These are phyloP conservation scores for Chionis minor DNA, from an alignment of 2,113 vertebrate genomes.

Conservation along the genomic window DNA sequence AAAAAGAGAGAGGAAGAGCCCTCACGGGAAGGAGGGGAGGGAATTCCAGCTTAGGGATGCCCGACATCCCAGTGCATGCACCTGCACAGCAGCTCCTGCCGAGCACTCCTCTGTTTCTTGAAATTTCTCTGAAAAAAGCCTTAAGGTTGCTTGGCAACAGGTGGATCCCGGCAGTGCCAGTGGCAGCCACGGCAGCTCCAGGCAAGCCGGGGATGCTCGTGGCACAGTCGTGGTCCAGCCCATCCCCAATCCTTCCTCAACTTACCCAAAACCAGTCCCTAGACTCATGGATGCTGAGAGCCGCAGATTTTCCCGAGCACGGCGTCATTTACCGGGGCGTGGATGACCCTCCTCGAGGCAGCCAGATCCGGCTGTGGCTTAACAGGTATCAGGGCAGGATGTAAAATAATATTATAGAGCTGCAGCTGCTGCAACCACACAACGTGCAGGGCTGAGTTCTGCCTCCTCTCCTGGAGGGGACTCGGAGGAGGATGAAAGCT, in stretches of 20 bases:
- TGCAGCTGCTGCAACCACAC: neutral
- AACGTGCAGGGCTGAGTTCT: neutral
- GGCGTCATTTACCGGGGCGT: neutral
- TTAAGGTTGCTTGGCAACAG: constrained; percentile 33
- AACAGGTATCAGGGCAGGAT: too few species aligned
- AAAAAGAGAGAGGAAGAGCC: neutral
- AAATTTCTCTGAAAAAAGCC: neutral
- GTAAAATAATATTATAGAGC: neutral
- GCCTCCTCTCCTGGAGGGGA: neutral
- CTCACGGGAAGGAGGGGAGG: too few species aligned
- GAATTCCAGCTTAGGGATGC: neutral
- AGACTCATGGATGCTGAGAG: neutral
- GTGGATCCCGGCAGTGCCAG: neutral
- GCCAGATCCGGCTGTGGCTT: rapidly evolving
- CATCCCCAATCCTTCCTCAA: neutral
- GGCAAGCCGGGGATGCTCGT: neutral
- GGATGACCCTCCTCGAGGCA: neutral
- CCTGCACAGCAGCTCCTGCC: rapidly evolving
- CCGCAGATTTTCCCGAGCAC: neutral
- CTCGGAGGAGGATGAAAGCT: neutral
- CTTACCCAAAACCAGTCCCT: neutral
- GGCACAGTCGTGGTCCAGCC: neutral
- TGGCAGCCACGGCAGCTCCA: neutral
- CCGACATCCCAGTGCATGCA: neutral
- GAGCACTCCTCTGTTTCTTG: neutral